These are phyloP conservation scores for Nymphicus hollandicus DNA, from an alignment of 2,113 vertebrate genomes.

Conservation along the genomic window DNA sequence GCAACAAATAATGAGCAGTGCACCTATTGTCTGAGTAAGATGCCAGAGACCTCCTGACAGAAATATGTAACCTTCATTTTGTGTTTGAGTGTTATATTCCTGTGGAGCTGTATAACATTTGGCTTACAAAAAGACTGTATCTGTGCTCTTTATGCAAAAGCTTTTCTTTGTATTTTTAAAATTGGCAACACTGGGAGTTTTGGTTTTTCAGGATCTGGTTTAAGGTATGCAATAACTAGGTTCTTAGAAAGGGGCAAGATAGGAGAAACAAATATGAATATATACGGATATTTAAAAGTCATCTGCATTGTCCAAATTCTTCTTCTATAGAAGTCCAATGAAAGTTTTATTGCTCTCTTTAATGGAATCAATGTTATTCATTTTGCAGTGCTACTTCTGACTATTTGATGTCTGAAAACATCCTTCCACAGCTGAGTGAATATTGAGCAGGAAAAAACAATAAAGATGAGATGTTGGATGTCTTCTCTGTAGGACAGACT, in stretches of 20 bases:
- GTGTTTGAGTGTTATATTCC: neutral
- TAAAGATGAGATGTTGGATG: neutral
- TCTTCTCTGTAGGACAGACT: neutral
- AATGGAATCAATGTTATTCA: neutral
- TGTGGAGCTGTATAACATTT: neutral
- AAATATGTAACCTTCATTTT: neutral
- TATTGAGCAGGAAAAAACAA: neutral
- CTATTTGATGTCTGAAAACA: neutral
- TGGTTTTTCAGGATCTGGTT: neutral
- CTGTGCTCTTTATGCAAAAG: neutral
- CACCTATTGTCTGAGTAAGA: neutral
- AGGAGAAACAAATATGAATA: neutral
- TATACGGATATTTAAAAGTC: neutral
- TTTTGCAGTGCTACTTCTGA: neutral
- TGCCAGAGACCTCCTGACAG: neutral
- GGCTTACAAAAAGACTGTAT: neutral
- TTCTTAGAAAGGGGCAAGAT: neutral
- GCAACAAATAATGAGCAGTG: neutral
- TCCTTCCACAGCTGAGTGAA: neutral
- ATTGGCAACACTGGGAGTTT: neutral
- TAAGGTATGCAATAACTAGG: neutral
- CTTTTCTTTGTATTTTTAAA: constrained; percentile 24
- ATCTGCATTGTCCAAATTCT: neutral
- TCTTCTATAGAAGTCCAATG: neutral
- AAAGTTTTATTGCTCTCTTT: neutral